Percentiles rank a stretch among this genome's conserved stretches.
Evolutionary conservation across 2,113 vertebrate genomes (phyloP).

Genomic region (Nesogale talazaci): DNA sequence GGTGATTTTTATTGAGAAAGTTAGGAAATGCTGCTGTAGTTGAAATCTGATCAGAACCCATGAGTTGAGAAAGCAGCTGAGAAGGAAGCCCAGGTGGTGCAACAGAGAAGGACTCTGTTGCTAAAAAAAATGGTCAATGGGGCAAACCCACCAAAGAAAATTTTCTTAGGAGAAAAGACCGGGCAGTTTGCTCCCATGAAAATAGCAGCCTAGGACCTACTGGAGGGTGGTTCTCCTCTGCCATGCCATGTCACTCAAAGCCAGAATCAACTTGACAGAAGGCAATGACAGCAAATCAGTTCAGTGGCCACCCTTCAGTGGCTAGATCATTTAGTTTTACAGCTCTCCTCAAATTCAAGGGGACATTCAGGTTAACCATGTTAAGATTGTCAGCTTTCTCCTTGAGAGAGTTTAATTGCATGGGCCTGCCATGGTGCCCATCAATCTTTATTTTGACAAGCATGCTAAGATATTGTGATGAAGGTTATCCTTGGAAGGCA

Average conservation of each 20-base stretch:
- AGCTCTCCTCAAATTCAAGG: neutral
- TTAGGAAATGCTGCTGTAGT: neutral
- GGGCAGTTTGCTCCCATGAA: neutral
- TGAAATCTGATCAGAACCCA: neutral
- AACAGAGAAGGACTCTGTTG: neutral
- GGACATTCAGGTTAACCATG: neutral
- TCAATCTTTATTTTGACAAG: neutral
- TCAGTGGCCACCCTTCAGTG: neutral
- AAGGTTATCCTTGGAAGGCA: neutral
- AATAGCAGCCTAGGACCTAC: neutral
- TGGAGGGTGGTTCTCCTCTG: neutral
- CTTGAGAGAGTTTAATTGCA: neutral
- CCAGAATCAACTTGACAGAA: neutral
- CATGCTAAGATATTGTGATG: conserved; percentile 5
- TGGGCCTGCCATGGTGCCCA: neutral
- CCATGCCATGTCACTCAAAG: neutral
- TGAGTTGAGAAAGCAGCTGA: neutral
- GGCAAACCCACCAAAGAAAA: neutral
- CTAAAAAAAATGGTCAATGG: neutral
- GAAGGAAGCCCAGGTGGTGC: neutral
- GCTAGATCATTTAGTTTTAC: neutral
- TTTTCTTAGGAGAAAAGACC: neutral
- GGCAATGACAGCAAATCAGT: neutral
- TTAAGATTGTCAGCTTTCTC: neutral
- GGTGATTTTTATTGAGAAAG: neutral